phyloP scores from a whole-genome alignment of 2,888 invertebrate genomes.

The Latrodectus elegans region DNA sequence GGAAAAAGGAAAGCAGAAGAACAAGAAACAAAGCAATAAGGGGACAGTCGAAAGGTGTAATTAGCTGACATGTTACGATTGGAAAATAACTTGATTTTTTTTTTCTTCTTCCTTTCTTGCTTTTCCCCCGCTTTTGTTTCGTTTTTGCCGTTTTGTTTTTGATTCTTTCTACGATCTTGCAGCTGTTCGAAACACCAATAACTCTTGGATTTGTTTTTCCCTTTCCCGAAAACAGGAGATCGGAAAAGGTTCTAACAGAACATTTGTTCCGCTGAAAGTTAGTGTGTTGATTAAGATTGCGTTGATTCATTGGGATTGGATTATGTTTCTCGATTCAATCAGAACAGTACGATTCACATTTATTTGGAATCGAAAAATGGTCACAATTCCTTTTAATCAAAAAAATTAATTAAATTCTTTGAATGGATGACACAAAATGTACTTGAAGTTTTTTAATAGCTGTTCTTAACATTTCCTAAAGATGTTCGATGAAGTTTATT shows the following conservation, averaged over 20 bases:
- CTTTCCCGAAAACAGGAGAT: slow-evolving; percentile 12
- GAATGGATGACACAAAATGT: no score
- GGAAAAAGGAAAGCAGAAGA: slow-evolving; percentile 11
- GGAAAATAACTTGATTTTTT: slow-evolving; percentile 66
- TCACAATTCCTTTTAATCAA: no score
- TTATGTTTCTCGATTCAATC: slow-evolving; percentile 1
- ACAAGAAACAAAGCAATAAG: slow-evolving; percentile 66
- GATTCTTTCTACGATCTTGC: slow-evolving; percentile 4
- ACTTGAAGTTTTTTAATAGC: neutral
- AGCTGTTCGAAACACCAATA: slow-evolving; percentile 52
- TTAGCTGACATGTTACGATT: slow-evolving; percentile 68
- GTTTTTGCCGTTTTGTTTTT: neutral
- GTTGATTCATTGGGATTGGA: slow-evolving; percentile 24
- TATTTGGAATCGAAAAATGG: no score
- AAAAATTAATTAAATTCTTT: no score
- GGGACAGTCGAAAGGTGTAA: slow-evolving; percentile 59
- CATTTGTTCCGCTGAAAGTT: neutral
- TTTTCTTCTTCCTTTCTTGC: slow-evolving; percentile 36
- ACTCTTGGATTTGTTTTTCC: slow-evolving; percentile 57
- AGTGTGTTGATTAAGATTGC: slow-evolving; percentile 43
- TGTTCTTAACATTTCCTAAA: neutral
- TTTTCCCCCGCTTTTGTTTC: neutral
- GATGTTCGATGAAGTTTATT: neutral
- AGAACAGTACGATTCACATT: no score
- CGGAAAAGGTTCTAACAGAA: neutral